Conservation (phyloP, 30 jellyfish, hydroid and myxozoan species). For the Chironex yamaguchii region DNA sequence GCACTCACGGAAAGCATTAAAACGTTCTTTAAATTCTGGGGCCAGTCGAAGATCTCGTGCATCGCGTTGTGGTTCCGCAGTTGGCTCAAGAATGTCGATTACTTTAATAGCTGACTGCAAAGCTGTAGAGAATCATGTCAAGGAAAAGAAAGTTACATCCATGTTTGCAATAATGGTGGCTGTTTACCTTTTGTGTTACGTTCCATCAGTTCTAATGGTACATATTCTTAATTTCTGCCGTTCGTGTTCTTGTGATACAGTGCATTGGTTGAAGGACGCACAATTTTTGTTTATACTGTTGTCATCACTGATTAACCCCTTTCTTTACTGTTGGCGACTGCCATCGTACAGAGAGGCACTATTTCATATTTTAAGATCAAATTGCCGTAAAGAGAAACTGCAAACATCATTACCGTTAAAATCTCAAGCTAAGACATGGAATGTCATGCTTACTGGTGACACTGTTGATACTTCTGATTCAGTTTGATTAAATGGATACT, state of each 20-base stretch:
- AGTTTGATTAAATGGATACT: no score
- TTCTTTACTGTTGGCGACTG: constrained; percentile 73
- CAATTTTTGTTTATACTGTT: constrained; percentile 62
- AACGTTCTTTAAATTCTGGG: constrained; percentile 26
- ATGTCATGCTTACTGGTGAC: no score
- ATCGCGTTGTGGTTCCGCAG: neutral
- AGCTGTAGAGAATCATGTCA: constrained; percentile 1
- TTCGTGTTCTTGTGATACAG: constrained; percentile 48
- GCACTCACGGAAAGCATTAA: constrained; percentile 37
- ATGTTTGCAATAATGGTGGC: constrained; percentile 42
- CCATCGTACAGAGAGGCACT: constrained; percentile 42
- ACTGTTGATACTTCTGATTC: no score
- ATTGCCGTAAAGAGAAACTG: no score
- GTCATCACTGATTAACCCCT: constrained; percentile 70
- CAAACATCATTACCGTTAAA: no score
- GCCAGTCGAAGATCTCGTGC: constrained; percentile 17
- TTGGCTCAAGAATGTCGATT: constrained; percentile 51
- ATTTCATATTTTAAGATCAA: no score
- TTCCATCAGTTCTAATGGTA: constrained; percentile 66
- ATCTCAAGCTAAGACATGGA: no score
- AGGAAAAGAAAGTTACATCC: constrained; percentile 65
- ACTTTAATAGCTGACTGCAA: neutral
- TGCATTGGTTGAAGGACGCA: constrained; percentile 57
- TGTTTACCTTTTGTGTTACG: constrained; percentile 64
- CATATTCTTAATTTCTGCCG: constrained; percentile 55